These are phyloP conservation scores for Oreochromis tanganicae DNA, from an alignment of 2,113 vertebrate genomes.

Conservation along the genomic window DNA sequence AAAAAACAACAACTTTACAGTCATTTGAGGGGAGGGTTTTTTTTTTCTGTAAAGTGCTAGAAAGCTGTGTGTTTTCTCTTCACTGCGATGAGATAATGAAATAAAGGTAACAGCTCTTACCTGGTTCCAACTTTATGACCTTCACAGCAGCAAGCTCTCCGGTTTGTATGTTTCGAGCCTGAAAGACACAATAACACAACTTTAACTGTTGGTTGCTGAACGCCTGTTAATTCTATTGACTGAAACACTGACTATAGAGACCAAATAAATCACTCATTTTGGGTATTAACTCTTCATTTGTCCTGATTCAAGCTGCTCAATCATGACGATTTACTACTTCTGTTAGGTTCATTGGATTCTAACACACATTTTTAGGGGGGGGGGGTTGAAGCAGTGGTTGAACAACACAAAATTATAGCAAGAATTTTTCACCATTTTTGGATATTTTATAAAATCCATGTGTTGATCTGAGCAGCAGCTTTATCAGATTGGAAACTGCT, in stretches of 20 bases:
- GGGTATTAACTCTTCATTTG: not conserved
- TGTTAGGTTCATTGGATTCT: not conserved
- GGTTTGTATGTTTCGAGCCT: constrained; percentile 93
- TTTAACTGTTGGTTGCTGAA: not conserved
- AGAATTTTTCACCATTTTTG: not conserved
- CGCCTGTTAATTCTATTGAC: not conserved
- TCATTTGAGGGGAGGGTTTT: not conserved
- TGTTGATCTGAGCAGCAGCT: not conserved
- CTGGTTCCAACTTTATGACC: constrained; percentile 97
- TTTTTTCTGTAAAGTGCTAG: not conserved
- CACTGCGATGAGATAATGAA: not conserved
- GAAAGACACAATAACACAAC: constrained; percentile 45
- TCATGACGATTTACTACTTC: not conserved
- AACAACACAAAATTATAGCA: not conserved
- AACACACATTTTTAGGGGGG: not conserved
- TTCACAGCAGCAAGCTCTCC: constrained; percentile 96
- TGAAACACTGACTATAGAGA: not conserved
- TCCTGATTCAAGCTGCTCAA: not conserved
- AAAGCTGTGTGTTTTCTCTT: not conserved
- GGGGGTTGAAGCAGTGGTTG: not conserved
- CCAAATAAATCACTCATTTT: not conserved
- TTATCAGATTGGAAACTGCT: not conserved
- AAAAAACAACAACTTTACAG: not conserved
- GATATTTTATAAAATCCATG: not conserved
- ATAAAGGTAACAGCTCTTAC: constrained; percentile 70